Percentiles rank a stretch among this genome's conserved stretches.
phyloP scores from a whole-genome alignment of 2,888 invertebrate species.

The Lithophane ornitopus region DNA sequence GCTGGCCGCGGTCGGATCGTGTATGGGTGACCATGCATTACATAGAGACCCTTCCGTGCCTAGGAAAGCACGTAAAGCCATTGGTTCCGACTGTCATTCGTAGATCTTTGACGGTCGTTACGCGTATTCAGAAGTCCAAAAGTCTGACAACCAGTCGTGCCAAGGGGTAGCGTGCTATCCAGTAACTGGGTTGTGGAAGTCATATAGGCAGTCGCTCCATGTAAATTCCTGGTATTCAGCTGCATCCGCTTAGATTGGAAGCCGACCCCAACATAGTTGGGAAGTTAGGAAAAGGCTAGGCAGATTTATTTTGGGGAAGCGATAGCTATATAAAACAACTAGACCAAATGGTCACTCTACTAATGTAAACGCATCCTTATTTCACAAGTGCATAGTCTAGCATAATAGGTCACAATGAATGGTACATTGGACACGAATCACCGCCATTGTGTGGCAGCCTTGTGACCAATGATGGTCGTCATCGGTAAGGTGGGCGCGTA shows the following conservation, averaged over 20 bases:
- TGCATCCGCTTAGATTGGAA: not conserved
- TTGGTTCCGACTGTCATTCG: not conserved
- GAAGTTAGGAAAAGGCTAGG: not conserved
- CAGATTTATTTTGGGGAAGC: not conserved
- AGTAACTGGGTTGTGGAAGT: no score
- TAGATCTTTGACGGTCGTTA: not conserved
- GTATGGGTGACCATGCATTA: no score
- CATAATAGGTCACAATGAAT: conserved; percentile 14
- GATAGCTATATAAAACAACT: no score
- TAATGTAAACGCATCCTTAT: conserved; percentile 1
- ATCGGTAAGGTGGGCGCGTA: conserved; percentile 21
- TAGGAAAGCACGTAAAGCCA: no score
- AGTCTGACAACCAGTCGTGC: not conserved
- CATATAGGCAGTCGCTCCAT: no score
- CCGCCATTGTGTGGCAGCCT: conserved; percentile 40
- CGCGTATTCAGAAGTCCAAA: not conserved
- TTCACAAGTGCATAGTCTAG: not conserved
- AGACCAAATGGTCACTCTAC: not conserved
- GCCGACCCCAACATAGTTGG: not conserved
- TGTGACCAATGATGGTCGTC: conserved; percentile 40
- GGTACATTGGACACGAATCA: conserved; percentile 28
- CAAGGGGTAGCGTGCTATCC: not conserved
- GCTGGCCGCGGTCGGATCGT: no score
- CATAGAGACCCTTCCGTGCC: no score
- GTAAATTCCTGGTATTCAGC: not conserved